Evolutionary conservation across 2,113 vertebrate genomes (phyloP), one percentile per base, ranked within the genome.

Genomic region (Bufo bufo): DNA sequence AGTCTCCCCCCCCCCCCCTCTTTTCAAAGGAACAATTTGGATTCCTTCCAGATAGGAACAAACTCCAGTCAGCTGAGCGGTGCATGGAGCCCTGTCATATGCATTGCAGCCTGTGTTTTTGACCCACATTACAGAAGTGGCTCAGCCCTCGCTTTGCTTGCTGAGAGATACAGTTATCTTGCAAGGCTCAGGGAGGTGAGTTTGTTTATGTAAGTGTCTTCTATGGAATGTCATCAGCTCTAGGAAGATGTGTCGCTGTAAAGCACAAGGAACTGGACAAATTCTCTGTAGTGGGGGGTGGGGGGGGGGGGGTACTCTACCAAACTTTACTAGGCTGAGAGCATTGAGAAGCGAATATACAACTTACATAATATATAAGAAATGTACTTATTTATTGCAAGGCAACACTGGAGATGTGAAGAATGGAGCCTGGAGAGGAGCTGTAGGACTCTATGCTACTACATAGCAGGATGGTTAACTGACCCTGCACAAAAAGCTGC

Each of bases 11-110:
- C 52, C n/a, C 69, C 20, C 72, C 59, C 77, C 50, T 63, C 43
- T 58, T 54, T 75, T 77, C 11, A 23, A 71, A 71, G 85, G 33
- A 80, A 66, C 65, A 52, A 45, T 77, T 84, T 88, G 87, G 87
- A 77, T 66, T 54, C 13, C 1, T 20, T 84, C 87, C 87, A 88
- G 79, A 77, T 45, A 83, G 87, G 87, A 88, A 88, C 87, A 84
- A 66, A 45, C 47, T 54, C 14, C 58, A 74, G 87, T 88, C 87
- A 88, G 87, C 87, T 88, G 81, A 84, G 81, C 49, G 6, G 6
- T 78, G 59, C 72, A 65, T 84, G 81, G 50, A 82, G 45, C 12
- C n/a, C 72, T 52, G 23, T 77, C 87, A 84, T 54, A 23, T 69
- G 50, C 11, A 71, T 52, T 17, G n/a, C n/a, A 54, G 23, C 45